A percentile compares a stretch with the other conserved stretches of the same genome.
phyloP scores from a whole-genome alignment of 2,797 vertebrate genomes.

The Notamacropus eugenii region DNA sequence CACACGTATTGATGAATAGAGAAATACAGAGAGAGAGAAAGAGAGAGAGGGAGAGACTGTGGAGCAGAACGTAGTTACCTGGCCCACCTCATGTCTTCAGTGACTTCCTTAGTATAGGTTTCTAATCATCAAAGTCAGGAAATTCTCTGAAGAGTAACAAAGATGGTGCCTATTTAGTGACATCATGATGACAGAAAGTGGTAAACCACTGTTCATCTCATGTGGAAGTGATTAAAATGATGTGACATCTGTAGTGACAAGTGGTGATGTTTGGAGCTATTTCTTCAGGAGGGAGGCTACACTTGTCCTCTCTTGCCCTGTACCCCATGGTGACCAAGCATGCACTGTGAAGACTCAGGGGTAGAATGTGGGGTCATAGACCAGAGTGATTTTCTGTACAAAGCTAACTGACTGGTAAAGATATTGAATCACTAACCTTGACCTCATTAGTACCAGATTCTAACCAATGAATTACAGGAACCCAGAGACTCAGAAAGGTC shows the following conservation, averaged over 20 bases:
- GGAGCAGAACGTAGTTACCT: background rate
- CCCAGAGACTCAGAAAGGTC: background rate
- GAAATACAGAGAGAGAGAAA: background rate
- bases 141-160: background rate
- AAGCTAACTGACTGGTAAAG: background rate
- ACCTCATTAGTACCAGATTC: background rate
- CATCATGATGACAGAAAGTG: background rate
- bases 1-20: background rate
- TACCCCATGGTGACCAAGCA: background rate
- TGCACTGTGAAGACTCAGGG: background rate
- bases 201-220: background rate
- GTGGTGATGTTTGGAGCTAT: background rate
- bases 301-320: background rate
- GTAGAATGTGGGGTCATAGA: background rate
- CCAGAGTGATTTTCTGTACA: background rate
- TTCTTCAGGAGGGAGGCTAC: background rate
- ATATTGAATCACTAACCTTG: background rate
- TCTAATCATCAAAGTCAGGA: background rate
- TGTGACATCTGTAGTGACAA: background rate
- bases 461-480: background rate
- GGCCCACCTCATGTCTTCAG: background rate
- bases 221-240: background rate
- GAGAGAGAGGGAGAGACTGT: background rate
- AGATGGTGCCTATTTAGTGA: background rate
- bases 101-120: background rate